Base-by-base conservation (phyloP, 2,888 invertebrate genomes). In the Rhodophaea formosa region DNA sequence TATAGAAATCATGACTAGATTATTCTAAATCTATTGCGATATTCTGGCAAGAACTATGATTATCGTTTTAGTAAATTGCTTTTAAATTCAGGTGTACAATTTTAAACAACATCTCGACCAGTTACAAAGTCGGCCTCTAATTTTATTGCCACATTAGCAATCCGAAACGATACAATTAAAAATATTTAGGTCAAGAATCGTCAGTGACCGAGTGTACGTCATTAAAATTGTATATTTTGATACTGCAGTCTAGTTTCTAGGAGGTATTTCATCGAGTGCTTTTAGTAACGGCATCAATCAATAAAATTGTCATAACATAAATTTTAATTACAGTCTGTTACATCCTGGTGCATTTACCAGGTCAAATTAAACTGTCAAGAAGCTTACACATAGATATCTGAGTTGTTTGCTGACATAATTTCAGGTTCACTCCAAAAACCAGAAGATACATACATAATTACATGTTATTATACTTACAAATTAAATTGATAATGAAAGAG, bases 91-190 rank as follows among this genome's bases (percentile, higher is more conserved):
- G 8, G 53, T 49, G 44, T 45, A 49, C 57, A 53, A 45, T 51
- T 51, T 53, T 59, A 39, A 57, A 44, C 29, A 42, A 61, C 57
- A 39, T 23, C 2, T 63, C 62, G 61, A 63, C 62, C 59, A 46
- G 60, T 71, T 73, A 70, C 62, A 60, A 72, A 70, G 68, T 62
- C 58, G 66, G 61, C 67, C 72, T 72, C 66, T 63, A 70, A 72
- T 72, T 73, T 69, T 62, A 76, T 79, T 75, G 72, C 74, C 62
- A 71, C 68, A 78, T 73, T 66, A 73, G 72, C 68, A 73, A 72
- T 74, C 65, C 66, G 65, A 69, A 70, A 70, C 63, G 66, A 66
- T 71, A 69, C 68, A 70, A 73, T 74, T 72, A 71, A 58, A 63
- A 67, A 68, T 62, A 70, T 70, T 60, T 74, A 65, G 74, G 74